Base-by-base conservation (phyloP, 1,140 invertebrate species). In the Pteromalus puparum region DNA sequence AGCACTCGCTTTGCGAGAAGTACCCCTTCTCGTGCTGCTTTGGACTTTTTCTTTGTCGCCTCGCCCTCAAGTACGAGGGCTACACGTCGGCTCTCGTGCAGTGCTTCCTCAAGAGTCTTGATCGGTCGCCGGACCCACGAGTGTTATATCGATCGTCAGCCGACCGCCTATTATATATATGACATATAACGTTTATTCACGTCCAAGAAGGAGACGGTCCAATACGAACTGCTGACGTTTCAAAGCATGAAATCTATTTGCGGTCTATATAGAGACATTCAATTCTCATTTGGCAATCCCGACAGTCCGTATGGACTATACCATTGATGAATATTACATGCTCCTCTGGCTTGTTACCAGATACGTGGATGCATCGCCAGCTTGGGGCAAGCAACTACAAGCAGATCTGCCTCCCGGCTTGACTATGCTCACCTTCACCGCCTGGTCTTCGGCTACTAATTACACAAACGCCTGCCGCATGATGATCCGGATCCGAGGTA, bases 301-400 rank as follows among this genome's bases (percentile, higher is more conserved):
- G 6, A n/a, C 21, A 5, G 2, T 21, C 4, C 21, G 5, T 5
- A n/a, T n/a, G 3, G 15, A 61, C 2, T n/a, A 4, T 0, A 61
- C 1, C 21, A n/a, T n/a, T 7, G 53, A n/a, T 61, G 53, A 61
- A 21, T 61, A n/a, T 21, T 61, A 18, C 53, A 61, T 6, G 53
- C 21, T 61, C 1, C 26, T 26, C 67, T 13, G 10, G 24, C n/a
- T 70, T 30, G 67, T 70, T 26, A 28, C 10, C 86, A 95, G 95
- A 86, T 94, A 95, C 87, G 94, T 96, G 24, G 93, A 94, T 24
- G 93, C 95, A 1, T 91, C 93, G 65, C 96, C 96, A 26, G 80
- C 91, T 6, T 96, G 96, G 96, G 95, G 93, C 0, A 95, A 94
- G 87, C 92, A 95, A 83, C 91, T 96, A 81, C 94, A 95, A 85